Evolutionary conservation across 2,113 vertebrate genomes (phyloP).

Genomic region (Gambusia holbrooki): DNA sequence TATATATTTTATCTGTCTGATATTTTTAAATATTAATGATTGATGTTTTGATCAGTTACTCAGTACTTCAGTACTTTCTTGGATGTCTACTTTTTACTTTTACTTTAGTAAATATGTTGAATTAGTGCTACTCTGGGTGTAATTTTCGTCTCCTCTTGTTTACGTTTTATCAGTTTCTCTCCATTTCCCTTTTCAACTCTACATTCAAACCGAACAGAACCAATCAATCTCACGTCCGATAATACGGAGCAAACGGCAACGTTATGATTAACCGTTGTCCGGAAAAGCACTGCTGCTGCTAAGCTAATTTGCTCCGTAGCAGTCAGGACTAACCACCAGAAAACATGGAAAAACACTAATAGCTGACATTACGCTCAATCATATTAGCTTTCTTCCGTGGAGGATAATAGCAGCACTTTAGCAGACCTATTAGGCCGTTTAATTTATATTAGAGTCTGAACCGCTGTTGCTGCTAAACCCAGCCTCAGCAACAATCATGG

Average conservation of each 20-base stretch:
- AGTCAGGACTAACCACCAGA: slow-evolving; percentile 14
- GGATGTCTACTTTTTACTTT: too few relatives aligned
- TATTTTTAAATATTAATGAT: too few relatives aligned
- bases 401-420: slow-evolving; percentile 20
- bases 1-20: too few relatives aligned
- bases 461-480: background rate
- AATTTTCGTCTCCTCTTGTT: background rate
- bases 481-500: background rate
- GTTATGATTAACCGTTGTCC: background rate
- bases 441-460: slow-evolving; percentile 1
- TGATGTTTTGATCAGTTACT: too few relatives aligned
- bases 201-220: background rate
- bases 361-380: slow-evolving; percentile 41
- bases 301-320: slow-evolving; percentile 7
- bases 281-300: background rate
- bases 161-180: background rate
- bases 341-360: slow-evolving; percentile 6
- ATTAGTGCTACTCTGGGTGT: too few relatives aligned
- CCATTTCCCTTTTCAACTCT: background rate
- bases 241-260: background rate
- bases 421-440: slow-evolving; percentile 4
- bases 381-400: slow-evolving; percentile 34
- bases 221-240: background rate
- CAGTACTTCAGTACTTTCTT: too few relatives aligned
- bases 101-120: too few relatives aligned